These are phyloP conservation scores for Drosophila nigrodunni DNA, from an alignment of 1,140 invertebrate genomes.

Conservation along the genomic window DNA sequence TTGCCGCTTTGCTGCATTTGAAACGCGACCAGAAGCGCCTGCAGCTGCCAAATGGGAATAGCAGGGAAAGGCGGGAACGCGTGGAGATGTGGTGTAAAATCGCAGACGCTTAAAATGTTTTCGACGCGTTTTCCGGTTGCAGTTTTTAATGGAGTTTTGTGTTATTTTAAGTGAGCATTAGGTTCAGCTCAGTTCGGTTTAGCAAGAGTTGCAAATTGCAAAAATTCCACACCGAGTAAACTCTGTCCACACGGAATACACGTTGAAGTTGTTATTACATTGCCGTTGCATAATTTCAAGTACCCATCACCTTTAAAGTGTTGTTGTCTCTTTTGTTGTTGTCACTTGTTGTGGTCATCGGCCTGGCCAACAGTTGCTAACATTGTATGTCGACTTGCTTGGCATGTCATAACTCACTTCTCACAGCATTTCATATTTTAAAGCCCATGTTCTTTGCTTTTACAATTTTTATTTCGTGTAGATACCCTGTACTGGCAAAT, in stretches of 20 bases:
- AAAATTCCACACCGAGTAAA: conserved; percentile 7
- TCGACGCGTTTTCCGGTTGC: conserved; percentile 71
- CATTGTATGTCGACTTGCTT: conserved; percentile 33
- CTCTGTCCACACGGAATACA: conserved; percentile 30
- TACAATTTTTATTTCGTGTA: neutral
- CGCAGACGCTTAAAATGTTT: conserved; percentile 79
- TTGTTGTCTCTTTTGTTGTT: conserved; percentile 5
- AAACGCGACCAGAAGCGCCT: conserved; percentile 32
- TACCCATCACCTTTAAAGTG: conserved; percentile 29
- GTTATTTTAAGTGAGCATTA: conserved; percentile 81
- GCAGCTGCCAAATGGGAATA: conserved; percentile 46
- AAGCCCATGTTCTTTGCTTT: neutral
- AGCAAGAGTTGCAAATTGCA: neutral
- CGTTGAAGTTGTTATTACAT: conserved; percentile 25
- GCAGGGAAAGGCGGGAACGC: neutral
- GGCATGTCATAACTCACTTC: conserved; percentile 48
- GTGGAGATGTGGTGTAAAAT: conserved; percentile 49
- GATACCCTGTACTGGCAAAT: conserved; percentile 6
- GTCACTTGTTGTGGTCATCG: conserved; percentile 27
- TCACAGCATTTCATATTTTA: conserved; percentile 28
- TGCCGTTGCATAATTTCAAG: conserved; percentile 31
- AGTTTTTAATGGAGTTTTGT: conserved; percentile 82
- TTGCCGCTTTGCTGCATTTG: conserved; percentile 54
- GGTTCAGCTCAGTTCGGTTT: neutral
- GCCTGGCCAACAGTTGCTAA: conserved; percentile 46